Evolutionary conservation across 1,140 invertebrate species (phyloP).

Genomic region (Papilio xuthus): DNA sequence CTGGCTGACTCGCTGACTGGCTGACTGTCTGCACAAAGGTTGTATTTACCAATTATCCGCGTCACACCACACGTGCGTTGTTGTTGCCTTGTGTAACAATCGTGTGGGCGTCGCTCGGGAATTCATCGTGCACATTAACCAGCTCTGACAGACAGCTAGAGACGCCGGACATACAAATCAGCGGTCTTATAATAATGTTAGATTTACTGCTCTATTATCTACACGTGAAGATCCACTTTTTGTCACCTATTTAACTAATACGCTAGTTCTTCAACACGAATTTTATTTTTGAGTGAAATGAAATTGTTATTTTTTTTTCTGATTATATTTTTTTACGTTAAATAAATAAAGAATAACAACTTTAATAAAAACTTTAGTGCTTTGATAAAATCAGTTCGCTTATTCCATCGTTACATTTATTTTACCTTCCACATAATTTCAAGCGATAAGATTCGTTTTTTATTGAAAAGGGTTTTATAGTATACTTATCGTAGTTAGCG

Average conservation of each 20-base stretch:
- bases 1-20: not conserved
- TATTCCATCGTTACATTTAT: not conserved
- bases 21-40: conserved; percentile 10
- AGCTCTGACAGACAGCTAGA: not conserved
- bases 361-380: not conserved
- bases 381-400: not conserved
- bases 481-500: not conserved
- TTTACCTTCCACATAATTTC: not conserved
- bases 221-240: not conserved
- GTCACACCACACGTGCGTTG: conserved; percentile 5
- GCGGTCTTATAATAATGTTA: not conserved
- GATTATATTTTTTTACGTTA: too few species aligned
- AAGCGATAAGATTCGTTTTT: not conserved
- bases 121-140: not conserved
- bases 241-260: not conserved
- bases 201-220: not conserved
- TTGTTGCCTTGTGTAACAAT: not conserved
- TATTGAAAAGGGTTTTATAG: conserved; percentile 18
- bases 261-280: too few species aligned
- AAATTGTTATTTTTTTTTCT: too few species aligned
- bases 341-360: not conserved
- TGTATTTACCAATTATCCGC: conserved; percentile 2
- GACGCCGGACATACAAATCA: not conserved
- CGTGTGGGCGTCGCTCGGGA: not conserved
- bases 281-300: too few species aligned